Evolutionary conservation across 2,797 vertebrate species (phyloP), one percentile per base, ranked within the genome.

Genomic region (Phrynocephalus vlangalii): DNA sequence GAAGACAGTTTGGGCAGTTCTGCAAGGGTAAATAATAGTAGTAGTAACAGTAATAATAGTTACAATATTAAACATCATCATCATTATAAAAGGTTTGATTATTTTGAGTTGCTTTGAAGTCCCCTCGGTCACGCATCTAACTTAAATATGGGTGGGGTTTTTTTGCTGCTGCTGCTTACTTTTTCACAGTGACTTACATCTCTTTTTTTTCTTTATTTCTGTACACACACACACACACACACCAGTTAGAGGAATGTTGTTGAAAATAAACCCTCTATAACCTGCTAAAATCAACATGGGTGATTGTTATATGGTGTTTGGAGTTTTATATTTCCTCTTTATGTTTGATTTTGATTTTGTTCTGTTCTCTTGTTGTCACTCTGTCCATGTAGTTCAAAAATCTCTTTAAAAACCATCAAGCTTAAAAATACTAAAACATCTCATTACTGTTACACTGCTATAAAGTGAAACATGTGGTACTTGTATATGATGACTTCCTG

Each of bases 1-100:
- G 99, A 99, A 84, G 99, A 99, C 97, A 99, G 98, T 97, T 91
- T 99, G 96, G 98, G 98, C 97, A 97, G 97, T 96, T 93, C 96
- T 84, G 98, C 97, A 97, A 96, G 98, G 98, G 99, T 99, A 98
- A 98, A 95, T 94, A 90, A 89, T 63, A 93, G 66, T 94, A 90
- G 88, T 63, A 93, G 66, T 71, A 15, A 1, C 60, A 88, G 22
- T 50, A 82, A 1, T 44, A 85, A 66, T 24, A 24, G 88, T 44
- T 76, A 72, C 0, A 0, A 86, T 85, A 86, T 44, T 44, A 44
- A 44, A 44, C 38, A 44, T 44, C 38, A 5, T 3, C 38, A 44
- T 3, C 38, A 44, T 44, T 3, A 44, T 44, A 44, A 44, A 44
- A 44, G 38, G 38, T 33, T 91, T 86, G 80, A 52, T 72, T 28